Conservation (phyloP, 1,140 invertebrate species). For the Cataglyphis hispanica region DNA sequence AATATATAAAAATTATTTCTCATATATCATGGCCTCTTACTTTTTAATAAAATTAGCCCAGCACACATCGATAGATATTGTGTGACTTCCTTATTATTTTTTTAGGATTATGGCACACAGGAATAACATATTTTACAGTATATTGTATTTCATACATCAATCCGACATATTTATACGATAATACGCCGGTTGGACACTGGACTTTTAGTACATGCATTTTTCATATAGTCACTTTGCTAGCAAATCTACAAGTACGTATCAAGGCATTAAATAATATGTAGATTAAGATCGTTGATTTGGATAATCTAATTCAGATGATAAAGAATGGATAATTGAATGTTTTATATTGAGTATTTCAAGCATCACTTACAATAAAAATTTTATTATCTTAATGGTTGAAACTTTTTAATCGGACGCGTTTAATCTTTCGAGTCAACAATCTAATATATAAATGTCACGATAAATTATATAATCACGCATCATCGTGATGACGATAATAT, state of each 20-base stretch:
- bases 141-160: slow-evolving; percentile 82
- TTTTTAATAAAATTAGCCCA: not conserved
- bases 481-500: slow-evolving; percentile 11
- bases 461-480: slow-evolving; percentile 22
- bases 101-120: slow-evolving; percentile 88
- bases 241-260: slow-evolving; percentile 86
- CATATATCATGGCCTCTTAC: not conserved
- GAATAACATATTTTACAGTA: slow-evolving; percentile 87
- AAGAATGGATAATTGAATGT: no score
- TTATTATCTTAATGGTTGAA: not conserved
- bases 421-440: not conserved
- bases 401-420: not conserved
- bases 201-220: slow-evolving; percentile 86
- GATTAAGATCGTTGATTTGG: not conserved
- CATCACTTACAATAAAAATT: no score
- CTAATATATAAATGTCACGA: not conserved
- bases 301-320: no score
- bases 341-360: no score
- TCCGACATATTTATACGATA: slow-evolving; percentile 81
- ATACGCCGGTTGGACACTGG: slow-evolving; percentile 83
- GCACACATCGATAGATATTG: not conserved
- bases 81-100: slow-evolving; percentile 74
- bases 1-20: slow-evolving; percentile 6
- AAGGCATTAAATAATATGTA: not conserved
- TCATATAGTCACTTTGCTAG: slow-evolving; percentile 85